Conservation (phyloP, 2,113 vertebrate species). For the Alligator mississippiensis region DNA sequence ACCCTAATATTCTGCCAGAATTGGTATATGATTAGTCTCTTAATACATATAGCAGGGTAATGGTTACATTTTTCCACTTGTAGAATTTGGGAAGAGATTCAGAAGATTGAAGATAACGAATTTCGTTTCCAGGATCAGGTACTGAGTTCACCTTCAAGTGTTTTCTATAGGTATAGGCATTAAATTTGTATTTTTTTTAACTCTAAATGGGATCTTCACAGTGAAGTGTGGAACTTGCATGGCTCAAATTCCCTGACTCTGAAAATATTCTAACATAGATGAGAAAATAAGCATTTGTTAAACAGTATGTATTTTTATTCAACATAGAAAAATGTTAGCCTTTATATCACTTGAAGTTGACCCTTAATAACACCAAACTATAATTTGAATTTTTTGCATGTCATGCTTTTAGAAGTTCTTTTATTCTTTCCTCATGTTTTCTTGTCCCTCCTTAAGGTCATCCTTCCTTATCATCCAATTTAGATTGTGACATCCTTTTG, state of each 20-base stretch:
- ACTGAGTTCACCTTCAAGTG: neutral
- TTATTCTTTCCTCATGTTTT: neutral
- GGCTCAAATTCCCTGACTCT: neutral
- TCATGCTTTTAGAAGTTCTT: neutral
- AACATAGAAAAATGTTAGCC: neutral
- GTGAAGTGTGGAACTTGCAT: neutral
- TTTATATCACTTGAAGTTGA: neutral
- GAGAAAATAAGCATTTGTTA: neutral
- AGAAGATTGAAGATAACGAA: slow-evolving; percentile 92
- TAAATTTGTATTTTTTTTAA: too few species aligned
- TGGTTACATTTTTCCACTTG: slow-evolving; percentile 1
- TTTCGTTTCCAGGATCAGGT: slow-evolving; percentile 94
- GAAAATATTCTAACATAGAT: neutral
- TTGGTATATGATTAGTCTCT: neutral
- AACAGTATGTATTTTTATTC: neutral
- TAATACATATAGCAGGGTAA: neutral
- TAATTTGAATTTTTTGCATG: neutral
- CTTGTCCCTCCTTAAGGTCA: neutral
- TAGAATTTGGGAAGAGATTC: slow-evolving; percentile 93
- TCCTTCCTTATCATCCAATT: neutral
- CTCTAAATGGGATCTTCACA: neutral
- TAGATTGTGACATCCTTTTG: neutral
- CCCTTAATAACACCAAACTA: neutral
- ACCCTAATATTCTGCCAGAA: neutral
- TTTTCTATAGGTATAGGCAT: neutral